Evolutionary conservation across 1,140 invertebrate genomes (phyloP).

Genomic region (Hyles euphorbiae): DNA sequence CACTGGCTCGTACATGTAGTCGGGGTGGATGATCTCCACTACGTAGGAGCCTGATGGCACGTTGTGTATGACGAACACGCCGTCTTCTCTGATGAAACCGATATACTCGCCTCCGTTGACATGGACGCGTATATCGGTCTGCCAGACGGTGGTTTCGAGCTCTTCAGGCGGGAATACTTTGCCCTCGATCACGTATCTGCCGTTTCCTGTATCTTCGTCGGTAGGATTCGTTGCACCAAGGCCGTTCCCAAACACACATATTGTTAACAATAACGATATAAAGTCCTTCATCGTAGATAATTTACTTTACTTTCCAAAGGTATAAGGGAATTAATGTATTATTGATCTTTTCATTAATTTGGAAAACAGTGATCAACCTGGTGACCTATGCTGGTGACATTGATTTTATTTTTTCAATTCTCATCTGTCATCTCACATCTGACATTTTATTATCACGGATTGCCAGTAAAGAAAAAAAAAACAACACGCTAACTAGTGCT

Average conservation of each 20-base stretch:
- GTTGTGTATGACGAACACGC: constrained; percentile 93
- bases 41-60: constrained; percentile 96
- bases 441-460: too few relatives aligned
- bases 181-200: constrained; percentile 86
- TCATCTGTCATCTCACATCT: too few relatives aligned
- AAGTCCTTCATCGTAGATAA: constrained; percentile 10
- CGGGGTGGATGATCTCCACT: constrained; percentile 93
- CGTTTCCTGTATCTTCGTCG: constrained; percentile 77
- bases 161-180: constrained; percentile 86
- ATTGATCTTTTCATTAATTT: too few relatives aligned
- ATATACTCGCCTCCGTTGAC: constrained; percentile 92
- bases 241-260: constrained; percentile 14
- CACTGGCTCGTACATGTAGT: constrained; percentile 93
- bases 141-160: constrained; percentile 79
- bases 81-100: constrained; percentile 93
- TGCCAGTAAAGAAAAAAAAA: too few relatives aligned
- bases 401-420: too few relatives aligned
- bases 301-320: too few relatives aligned
- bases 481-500: too few relatives aligned
- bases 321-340: too few relatives aligned
- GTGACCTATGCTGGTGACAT: too few relatives aligned
- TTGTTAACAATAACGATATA: constrained; percentile 3
- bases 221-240: constrained; percentile 33
- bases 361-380: too few relatives aligned
- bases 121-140: constrained; percentile 85